phyloP scores from a whole-genome alignment of 2,888 invertebrate species.

The Leucophenga montana region DNA sequence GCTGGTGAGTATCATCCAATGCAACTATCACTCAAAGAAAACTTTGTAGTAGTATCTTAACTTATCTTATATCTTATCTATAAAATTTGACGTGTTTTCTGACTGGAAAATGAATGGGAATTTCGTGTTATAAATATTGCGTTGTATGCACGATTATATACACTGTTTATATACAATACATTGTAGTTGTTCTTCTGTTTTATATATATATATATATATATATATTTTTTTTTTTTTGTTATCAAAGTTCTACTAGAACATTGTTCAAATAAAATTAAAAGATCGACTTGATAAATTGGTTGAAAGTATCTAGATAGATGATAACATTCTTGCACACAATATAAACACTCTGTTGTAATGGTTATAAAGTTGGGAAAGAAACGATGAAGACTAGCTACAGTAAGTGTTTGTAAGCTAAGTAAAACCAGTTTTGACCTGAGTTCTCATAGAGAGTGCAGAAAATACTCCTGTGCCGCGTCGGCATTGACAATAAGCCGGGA shows the following conservation, averaged over 20 bases:
- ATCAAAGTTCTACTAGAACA: conserved; percentile 12
- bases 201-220: too few species aligned
- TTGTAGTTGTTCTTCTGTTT: neutral
- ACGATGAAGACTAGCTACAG: too few species aligned
- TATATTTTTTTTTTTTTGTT: conserved; percentile 31
- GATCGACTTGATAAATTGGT: neutral
- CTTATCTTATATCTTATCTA: conserved; percentile 63
- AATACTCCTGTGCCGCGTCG: too few species aligned
- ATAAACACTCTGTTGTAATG: too few species aligned
- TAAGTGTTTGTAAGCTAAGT: too few species aligned
- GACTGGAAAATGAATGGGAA: conserved; percentile 16
- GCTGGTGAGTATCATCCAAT: conserved; percentile 55
- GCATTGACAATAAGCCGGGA: too few species aligned
- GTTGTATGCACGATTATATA: neutral
- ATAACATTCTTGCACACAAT: too few species aligned
- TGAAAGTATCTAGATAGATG: neutral
- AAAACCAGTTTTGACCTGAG: too few species aligned
- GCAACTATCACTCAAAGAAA: neutral
- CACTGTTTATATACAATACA: neutral
- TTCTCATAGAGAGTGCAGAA: too few species aligned
- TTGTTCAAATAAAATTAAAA: conserved; percentile 4
- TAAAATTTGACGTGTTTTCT: conserved; percentile 32
- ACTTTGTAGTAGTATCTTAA: conserved; percentile 33
- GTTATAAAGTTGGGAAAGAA: too few species aligned
- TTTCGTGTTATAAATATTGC: conserved; percentile 32